Evolutionary conservation across 1,140 invertebrate species (phyloP), one percentile per base, ranked within the genome.

Genomic region (Hylyphantes graminicola): DNA sequence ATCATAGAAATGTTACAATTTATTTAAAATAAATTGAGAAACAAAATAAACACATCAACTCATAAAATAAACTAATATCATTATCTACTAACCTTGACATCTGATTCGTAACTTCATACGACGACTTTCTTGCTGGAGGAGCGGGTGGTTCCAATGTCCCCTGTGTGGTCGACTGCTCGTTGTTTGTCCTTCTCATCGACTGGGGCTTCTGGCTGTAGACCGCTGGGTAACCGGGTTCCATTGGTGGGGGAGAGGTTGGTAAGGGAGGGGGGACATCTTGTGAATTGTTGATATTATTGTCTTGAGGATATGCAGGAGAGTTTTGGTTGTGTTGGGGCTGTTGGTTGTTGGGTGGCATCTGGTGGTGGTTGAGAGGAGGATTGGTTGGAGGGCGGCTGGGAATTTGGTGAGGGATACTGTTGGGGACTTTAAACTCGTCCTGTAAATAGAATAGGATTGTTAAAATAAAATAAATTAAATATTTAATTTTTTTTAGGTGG

Each of bases 181-280:
- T 61, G 35, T 73, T 73, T 7, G 51, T 7, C 74, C 76, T 15
- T n/a, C 65, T 67, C 76, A 85, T 74, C 9, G 82, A 72, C 13
- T 68, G n/a, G n/a, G 75, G 68, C 35, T 85, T 85, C 48, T 79
- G 75, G 19, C 57, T 85, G 19, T 79, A 74, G 19, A 70, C 59
- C 7, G 75, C 21, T 15, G 59, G 64, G 19, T 80, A 85, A n/a
- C 70, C 55, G 7, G 77, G 77, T 54, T 85, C 85, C 12, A 75
- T 53, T 19, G 85, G 85, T 17, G 85, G 85, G 15, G 85, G 85
- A 51, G 85, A 85, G 19, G 85, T 86, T 11, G 85, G 85, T 17
- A 86, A 57, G 8, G 85, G 79, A 12, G 85, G 85, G 21, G 85
- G 85, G 73, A 86, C 51, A 51, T 86, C 85, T 65, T 77, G 76